phyloP scores from a whole-genome alignment of 1,140 invertebrate genomes.

The Apis florea region DNA sequence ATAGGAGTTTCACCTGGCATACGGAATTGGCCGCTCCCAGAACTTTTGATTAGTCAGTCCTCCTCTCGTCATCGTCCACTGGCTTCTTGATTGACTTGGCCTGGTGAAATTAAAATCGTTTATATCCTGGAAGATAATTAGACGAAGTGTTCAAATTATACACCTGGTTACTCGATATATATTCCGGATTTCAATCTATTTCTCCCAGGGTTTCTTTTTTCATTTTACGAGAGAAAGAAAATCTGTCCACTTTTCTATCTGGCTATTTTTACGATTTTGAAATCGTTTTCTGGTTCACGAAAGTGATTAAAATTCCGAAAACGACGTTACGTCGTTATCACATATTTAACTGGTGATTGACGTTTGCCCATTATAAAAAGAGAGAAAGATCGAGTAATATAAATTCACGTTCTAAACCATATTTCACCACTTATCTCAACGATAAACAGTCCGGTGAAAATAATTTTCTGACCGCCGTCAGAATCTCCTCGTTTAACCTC shows the following conservation, averaged over 20 bases:
- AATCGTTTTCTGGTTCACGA: neutral
- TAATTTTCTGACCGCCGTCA: too few species aligned
- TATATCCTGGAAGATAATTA: neutral
- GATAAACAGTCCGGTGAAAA: too few species aligned
- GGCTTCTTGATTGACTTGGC: conserved; percentile 15
- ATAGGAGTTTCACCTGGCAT: conserved; percentile 21
- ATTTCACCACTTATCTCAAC: too few species aligned
- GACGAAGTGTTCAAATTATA: conserved; percentile 16
- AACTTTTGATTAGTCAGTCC: conserved; percentile 10
- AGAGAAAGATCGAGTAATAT: too few species aligned
- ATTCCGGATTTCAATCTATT: neutral
- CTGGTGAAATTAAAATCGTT: neutral
- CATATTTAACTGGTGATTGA: neutral
- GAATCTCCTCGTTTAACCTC: too few species aligned
- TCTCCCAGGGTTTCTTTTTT: neutral
- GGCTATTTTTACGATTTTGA: neutral
- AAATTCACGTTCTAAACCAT: too few species aligned
- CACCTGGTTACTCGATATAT: too few species aligned
- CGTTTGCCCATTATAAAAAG: too few species aligned
- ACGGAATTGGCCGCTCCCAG: neutral
- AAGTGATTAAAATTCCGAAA: neutral
- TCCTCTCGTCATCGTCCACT: conserved; percentile 10
- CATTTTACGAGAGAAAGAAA: too few species aligned
- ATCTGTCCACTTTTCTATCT: neutral
- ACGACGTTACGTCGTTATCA: neutral